phyloP scores from a whole-genome alignment of 1,140 invertebrate species.

The Helicoverpa armigera region DNA sequence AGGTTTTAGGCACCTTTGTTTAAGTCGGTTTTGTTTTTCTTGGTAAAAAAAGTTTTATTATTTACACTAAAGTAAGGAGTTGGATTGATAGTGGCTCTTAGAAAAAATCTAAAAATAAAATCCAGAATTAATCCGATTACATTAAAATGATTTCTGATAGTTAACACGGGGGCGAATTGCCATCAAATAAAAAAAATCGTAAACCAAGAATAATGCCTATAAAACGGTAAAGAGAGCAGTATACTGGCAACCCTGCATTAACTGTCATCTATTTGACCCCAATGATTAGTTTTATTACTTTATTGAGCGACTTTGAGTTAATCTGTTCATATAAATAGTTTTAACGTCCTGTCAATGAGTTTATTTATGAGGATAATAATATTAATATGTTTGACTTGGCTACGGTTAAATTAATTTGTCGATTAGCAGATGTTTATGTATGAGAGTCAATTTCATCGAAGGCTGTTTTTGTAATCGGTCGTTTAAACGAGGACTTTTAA shows the following conservation, averaged over 20 bases:
- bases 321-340: constrained; percentile 48
- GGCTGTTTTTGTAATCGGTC: neutral
- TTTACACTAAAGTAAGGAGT: too few relatives aligned
- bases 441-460: neutral
- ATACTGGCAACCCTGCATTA: constrained; percentile 27
- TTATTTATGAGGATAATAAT: constrained; percentile 8
- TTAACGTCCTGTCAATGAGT: neutral
- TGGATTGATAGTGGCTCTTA: too few relatives aligned
- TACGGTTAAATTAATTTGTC: neutral
- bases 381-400: constrained; percentile 47
- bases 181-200: neutral
- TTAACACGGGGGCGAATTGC: neutral
- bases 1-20: too few relatives aligned
- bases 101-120: too few relatives aligned
- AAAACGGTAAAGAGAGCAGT: neutral
- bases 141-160: too few relatives aligned
- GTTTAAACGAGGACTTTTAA: too few relatives aligned
- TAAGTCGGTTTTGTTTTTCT: too few relatives aligned
- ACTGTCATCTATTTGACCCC: constrained; percentile 54
- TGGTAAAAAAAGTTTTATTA: too few relatives aligned
- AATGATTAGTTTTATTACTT: constrained; percentile 56
- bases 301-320: constrained; percentile 53
- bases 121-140: too few relatives aligned
- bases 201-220: neutral
- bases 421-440: neutral